These are phyloP conservation scores for Alethe castanea DNA, from an alignment of 2,113 vertebrate species.

Conservation along the genomic window DNA sequence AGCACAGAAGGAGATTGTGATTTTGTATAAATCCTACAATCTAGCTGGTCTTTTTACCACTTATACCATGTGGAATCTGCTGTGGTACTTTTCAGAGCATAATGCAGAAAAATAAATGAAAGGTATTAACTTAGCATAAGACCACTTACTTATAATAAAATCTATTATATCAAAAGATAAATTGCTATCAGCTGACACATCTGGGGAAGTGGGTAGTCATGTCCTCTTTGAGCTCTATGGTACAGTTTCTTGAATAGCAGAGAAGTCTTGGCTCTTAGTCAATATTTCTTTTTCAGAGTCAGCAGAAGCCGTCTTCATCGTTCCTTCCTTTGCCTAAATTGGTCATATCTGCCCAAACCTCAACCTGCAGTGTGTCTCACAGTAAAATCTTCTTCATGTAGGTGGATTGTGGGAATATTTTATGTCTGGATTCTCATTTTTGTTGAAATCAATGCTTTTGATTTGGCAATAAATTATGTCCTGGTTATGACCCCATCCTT, in stretches of 20 bases:
- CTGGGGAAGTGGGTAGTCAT: background rate
- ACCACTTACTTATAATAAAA: background rate
- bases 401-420: background rate
- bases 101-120: constrained; percentile 8
- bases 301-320: background rate
- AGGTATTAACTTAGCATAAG: background rate
- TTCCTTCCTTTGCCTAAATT: constrained; percentile 33
- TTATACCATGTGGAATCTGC: background rate
- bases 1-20: background rate
- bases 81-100: background rate
- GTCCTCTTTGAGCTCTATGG: background rate
- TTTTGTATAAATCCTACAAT: background rate
- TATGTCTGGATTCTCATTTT: background rate
- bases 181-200: background rate
- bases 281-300: constrained; percentile 1
- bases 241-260: background rate
- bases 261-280: background rate
- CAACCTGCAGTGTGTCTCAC: background rate
- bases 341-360: constrained; percentile 9
- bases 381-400: background rate
- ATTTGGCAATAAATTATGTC: constrained; percentile 9
- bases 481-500: background rate
- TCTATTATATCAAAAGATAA: background rate
- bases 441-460: background rate
- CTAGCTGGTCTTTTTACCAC: background rate